Evolutionary conservation across 2,113 vertebrate genomes (phyloP).

Genomic region (Balaenoptera acutorostrata): DNA sequence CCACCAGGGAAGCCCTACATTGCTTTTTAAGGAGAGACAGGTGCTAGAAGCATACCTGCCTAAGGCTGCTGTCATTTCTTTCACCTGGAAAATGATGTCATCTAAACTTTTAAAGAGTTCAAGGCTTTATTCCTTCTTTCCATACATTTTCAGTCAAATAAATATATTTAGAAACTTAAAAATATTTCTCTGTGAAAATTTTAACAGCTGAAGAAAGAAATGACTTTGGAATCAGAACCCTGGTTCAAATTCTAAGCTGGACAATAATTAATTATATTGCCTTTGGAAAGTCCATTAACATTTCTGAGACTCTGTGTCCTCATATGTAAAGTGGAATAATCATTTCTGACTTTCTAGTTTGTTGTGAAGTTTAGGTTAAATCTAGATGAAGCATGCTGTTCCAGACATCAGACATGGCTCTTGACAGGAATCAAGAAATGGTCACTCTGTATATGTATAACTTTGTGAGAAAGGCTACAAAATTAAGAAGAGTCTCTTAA

Average conservation of each 20-base stretch:
- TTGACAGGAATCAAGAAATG: background rate
- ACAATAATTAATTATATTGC: conserved; percentile 2
- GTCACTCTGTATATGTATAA: background rate
- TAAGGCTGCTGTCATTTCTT: conserved; percentile 46
- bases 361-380: background rate
- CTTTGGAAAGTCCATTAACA: background rate
- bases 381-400: background rate
- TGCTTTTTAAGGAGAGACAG: background rate
- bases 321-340: background rate
- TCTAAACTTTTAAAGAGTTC: conserved; percentile 24
- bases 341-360: background rate
- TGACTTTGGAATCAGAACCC: background rate
- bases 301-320: background rate
- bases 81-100: background rate
- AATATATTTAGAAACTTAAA: conserved; percentile 35
- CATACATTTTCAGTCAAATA: conserved; percentile 41
- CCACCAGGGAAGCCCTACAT: no score
- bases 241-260: background rate
- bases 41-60: background rate
- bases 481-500: background rate
- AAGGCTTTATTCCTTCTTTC: background rate
- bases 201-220: background rate
- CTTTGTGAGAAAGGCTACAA: background rate
- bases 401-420: background rate
- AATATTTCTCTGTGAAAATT: background rate